Evolutionary conservation across 2,797 vertebrate genomes (phyloP).

Genomic region (Liasis olivaceus): DNA sequence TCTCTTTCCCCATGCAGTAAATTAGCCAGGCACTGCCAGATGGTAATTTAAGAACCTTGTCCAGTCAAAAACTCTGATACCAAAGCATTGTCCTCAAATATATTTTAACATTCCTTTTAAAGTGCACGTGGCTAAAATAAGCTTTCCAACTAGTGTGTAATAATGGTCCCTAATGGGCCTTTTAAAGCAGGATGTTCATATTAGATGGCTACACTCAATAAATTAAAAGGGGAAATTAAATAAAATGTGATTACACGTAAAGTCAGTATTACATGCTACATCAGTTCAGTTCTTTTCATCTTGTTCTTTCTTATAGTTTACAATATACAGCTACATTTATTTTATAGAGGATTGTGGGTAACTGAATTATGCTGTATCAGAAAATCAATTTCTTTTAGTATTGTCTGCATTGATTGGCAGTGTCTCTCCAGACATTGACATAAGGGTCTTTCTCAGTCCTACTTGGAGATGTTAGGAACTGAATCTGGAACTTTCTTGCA

Average conservation of each 20-base stretch:
- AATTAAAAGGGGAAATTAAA: background rate
- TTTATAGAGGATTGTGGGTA: background rate
- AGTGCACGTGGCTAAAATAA: background rate
- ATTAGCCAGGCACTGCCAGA: background rate
- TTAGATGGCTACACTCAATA: background rate
- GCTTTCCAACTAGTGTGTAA: slow-evolving; percentile 1
- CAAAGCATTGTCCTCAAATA: background rate
- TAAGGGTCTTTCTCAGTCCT: background rate
- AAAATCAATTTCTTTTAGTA: background rate
- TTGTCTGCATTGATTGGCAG: background rate
- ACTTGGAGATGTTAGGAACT: background rate
- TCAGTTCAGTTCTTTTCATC: background rate
- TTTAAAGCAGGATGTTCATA: background rate
- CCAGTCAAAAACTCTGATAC: background rate
- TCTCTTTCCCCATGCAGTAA: background rate
- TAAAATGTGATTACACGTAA: slow-evolving; percentile 5
- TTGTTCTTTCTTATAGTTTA: background rate
- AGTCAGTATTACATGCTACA: background rate
- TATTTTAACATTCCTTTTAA: background rate
- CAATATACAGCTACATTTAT: background rate
- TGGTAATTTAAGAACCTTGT: background rate
- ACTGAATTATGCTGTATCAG: background rate
- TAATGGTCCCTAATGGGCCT: background rate
- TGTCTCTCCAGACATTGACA: background rate
- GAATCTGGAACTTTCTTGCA: background rate